Base-by-base conservation (phyloP, 35 echinoderm and acorn worm genomes). In the Eucidaris tribuloides region DNA sequence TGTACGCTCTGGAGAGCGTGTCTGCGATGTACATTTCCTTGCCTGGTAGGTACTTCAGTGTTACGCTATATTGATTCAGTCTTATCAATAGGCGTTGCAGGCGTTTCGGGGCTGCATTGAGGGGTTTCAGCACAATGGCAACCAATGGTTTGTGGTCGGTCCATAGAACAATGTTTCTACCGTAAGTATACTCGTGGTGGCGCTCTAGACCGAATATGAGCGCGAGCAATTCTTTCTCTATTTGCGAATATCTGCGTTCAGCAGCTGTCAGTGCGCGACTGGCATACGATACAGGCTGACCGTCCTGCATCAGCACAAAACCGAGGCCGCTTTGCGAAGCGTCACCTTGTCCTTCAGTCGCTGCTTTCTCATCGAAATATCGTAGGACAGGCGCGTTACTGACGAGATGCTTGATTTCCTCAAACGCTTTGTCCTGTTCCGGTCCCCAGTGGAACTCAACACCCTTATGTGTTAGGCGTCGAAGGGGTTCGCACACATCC, bases 61-160 rank as follows among this genome's bases (percentile, higher is more conserved):
- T 77, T 22, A 90, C 63, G 77, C 90, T 80, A 83, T 89, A 90
- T 7, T 74, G 81, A 40, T 80, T 45, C 14, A 94, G 40, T 44
- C 92, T 62, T 4, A 96, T 54, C n/a, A 90, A 42, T 2, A 96
- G 38, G 17, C 74, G 17, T 49, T 91, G 79, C 1, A 96, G 84
- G 5, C 84, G 83, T 40, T 91, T 91, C 0, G 87, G 87, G 38
- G 87, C 92, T 61, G 76, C 40, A 11, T 46, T 56, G 32, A 95
- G 31, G 25, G 87, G 82, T 63, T 95, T 95, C 11, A 49, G 71
- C 9, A 27, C 54, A 9, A 90, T 95, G 18, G 70, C 40, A 6
- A 90, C 87, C 4, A 90, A 50, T 17, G 92, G 92, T 40, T 95
- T 94, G 43, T 94, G 87, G 45, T 95, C 92, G 13, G 82, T 86